phyloP scores from a whole-genome alignment of 2,797 vertebrate genomes.

The Ibycter americanus region DNA sequence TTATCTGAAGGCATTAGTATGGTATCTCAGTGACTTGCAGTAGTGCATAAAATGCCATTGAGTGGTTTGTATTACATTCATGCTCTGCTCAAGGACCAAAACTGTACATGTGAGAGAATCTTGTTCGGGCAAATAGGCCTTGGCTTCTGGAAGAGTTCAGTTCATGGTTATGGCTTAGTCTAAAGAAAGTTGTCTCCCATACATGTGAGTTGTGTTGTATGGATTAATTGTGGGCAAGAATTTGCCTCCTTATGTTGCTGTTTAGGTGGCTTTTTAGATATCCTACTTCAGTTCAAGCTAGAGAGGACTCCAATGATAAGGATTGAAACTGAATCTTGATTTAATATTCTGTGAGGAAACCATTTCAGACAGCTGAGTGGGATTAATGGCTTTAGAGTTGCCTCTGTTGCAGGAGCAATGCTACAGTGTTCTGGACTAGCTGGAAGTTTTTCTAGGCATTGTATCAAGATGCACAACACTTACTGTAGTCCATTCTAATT shows the following conservation, averaged over 20 bases:
- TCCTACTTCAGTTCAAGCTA: not conserved
- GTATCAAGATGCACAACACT: not conserved
- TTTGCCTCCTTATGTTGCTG: not conserved
- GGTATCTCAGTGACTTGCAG: not conserved
- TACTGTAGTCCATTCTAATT: not conserved
- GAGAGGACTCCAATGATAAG: not conserved
- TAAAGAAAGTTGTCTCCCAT: not conserved
- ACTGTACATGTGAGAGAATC: not conserved
- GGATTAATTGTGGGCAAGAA: not conserved
- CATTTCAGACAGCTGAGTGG: not conserved
- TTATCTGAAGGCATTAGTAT: not conserved
- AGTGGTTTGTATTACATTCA: not conserved
- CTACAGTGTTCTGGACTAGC: not conserved
- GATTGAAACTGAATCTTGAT: not conserved
- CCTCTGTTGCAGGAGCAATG: not conserved
- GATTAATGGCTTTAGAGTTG: not conserved
- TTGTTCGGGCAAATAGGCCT: not conserved
- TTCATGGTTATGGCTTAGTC: not conserved
- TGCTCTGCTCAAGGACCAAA: not conserved
- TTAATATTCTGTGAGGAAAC: not conserved
- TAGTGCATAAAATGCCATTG: not conserved
- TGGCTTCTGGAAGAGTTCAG: not conserved
- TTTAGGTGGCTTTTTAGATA: not conserved
- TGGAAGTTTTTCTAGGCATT: not conserved
- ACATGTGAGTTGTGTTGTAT: not conserved